A percentile compares a stretch with the other conserved stretches of the same genome.
Conservation (phyloP, 2,888 invertebrate species). For the Drosophila subquinaria region DNA sequence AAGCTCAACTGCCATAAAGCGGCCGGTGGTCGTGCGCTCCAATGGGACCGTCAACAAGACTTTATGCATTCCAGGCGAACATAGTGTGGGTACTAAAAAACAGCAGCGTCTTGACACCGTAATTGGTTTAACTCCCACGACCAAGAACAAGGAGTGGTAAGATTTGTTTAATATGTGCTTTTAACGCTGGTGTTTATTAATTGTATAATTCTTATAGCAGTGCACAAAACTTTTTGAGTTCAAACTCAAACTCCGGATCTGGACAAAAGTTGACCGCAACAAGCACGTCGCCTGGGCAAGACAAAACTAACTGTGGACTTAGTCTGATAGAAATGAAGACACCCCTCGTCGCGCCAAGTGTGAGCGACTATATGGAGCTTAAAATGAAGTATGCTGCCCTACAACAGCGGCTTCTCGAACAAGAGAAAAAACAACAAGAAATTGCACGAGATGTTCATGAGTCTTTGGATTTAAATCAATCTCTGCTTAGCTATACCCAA, state of each 20-base stretch:
- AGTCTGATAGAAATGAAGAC: not conserved
- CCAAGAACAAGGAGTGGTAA: conserved; percentile 1
- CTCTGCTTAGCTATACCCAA: not conserved
- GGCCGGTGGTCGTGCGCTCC: not conserved
- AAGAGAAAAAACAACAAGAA: not conserved
- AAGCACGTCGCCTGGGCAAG: not conserved
- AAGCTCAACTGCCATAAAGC: not conserved
- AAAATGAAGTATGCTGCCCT: not conserved
- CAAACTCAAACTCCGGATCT: not conserved
- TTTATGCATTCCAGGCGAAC: not conserved
- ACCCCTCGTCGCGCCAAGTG: not conserved
- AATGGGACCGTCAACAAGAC: not conserved
- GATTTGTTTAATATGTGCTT: not conserved
- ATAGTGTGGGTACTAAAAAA: not conserved
- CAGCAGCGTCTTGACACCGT: not conserved
- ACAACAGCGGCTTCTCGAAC: not conserved
- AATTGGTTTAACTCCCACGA: not conserved
- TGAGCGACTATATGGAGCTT: not conserved
- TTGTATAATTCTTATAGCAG: not conserved
- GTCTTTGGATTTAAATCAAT: not conserved
- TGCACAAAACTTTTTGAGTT: not conserved
- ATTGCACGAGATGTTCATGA: not conserved
- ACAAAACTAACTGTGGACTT: not conserved
- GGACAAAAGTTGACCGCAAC: not conserved
- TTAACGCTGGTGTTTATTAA: not conserved